Evolutionary conservation across 2,888 invertebrate genomes (phyloP), one percentile per base, ranked within the genome.

Genomic region (Sycophila texana): DNA sequence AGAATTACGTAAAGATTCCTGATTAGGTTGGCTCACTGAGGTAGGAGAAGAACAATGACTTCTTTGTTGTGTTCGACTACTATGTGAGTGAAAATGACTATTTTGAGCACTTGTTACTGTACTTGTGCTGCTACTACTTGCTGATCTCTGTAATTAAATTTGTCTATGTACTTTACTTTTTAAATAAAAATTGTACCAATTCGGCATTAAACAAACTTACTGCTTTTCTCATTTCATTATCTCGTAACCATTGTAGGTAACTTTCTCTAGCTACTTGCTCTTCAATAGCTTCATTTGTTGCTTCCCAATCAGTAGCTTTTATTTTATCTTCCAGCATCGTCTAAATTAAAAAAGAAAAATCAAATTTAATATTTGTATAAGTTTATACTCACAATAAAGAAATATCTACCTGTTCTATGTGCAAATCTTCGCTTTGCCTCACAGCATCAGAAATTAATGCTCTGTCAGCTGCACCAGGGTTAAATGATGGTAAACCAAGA

Each of bases 321-420:
- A 97, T 90, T 89, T 97, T 97, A 89, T 97, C 97, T 90, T 97
- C 95, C 85, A 97, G 92, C 97, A 97, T 97, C 0, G 96, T 95
- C 94, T 96, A 53, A n/a, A 39, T 57, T 12, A 53, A 57, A 58
- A 61, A 30, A 22, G 14, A 10, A 22, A 20, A 2, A 68, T 70
- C 60, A 2, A 63, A 26, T 18, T 22, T 60, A 53, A 79, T 60
- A 12, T 2, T 71, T 26, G 5, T 39, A 10, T 16, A 53, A 67
- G 47, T 22, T 57, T 47, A 1, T 4, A 72, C 0, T n/a, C 2
- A 16, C 68, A 57, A 4, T 7, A 53, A 53, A 58, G 49, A 4
- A 66, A 60, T 55, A 4, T 13, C 72, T 67, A 94, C 95, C 92
- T 96, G 95, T 91, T 96, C 96, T 84, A 96, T 94, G 84, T 96